Percentiles rank a stretch among this genome's conserved stretches.
Evolutionary conservation across 2,797 vertebrate species (phyloP).

Genomic region (Gallirallus australis): DNA sequence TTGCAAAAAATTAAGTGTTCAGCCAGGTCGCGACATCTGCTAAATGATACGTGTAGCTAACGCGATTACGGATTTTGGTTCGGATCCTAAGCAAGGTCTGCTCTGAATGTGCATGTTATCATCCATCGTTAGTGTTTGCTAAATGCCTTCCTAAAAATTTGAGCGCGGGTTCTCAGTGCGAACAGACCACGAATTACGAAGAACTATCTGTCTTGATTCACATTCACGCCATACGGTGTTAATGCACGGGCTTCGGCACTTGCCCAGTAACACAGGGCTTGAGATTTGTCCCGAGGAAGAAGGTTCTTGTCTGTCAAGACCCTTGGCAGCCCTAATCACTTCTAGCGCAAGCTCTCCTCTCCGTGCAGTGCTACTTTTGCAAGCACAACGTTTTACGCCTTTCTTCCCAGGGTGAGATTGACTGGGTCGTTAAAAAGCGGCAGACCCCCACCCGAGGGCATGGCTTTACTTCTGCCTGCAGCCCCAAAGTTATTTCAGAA

Average conservation of each 20-base stretch:
- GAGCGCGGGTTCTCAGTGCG: not conserved
- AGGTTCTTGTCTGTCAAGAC: not conserved
- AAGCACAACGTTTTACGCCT: not conserved
- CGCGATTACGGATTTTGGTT: not conserved
- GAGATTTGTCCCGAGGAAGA: not conserved
- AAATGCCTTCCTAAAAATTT: not conserved
- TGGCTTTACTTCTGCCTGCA: not conserved
- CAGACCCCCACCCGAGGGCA: not conserved
- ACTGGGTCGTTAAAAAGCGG: not conserved
- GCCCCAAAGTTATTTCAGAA: not conserved
- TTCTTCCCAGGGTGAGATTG: not conserved
- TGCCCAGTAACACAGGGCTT: not conserved
- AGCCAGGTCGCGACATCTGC: not conserved
- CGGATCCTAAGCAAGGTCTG: not conserved
- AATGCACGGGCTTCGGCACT: not conserved
- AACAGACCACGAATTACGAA: not conserved
- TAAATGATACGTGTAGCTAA: not conserved
- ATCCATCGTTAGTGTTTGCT: not conserved
- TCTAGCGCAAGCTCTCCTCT: not conserved
- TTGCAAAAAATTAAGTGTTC: not conserved
- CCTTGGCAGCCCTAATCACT: not conserved
- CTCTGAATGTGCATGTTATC: not conserved
- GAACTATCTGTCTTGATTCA: not conserved
- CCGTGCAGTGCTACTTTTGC: not conserved
- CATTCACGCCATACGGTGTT: accelerated